Evolutionary conservation across 2,888 invertebrate species (phyloP), one percentile per base, ranked within the genome.

Genomic region (Trichopoda pennipes): DNA sequence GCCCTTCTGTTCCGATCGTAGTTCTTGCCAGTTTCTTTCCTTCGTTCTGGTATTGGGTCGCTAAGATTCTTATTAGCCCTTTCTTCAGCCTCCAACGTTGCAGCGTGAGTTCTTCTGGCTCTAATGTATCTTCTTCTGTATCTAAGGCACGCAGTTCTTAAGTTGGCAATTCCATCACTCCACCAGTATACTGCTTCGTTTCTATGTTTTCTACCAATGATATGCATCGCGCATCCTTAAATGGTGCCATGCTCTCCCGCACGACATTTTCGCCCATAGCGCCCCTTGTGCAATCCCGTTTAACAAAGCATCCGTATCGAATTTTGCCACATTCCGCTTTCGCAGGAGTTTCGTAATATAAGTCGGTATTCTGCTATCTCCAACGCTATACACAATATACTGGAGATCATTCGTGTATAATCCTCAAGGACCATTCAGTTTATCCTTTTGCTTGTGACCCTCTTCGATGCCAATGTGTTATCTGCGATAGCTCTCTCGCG

Each of bases 341-440:
- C 35, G 17, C 19, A 21, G 38, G 58, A n/a, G 6, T 19, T 0
- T 49, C 49, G 10, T 19, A 19, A 10, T 19, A 19, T 9, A 0
- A 10, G 49, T 17, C 3, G 38, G 12, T 38, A 10, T 38, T 60
- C 38, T 38, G 58, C 0, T 17, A 19, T 17, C 4, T 60, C 21
- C 38, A 19, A 60, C 14, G 1, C 9, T 10, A 38, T 60, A 60
- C 35, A 9, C 12, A 17, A 60, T 38, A 21, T 61, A 61, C 44
- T 61, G 61, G 21, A 44, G 61, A 44, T 61, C 61, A 23, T 61
- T 61, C 44, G 23, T 16, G 61, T 44, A 61, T 42, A 42, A 21
- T 61, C 42, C 23, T 61, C 61, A n/a, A 38, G 8, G 21, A 61
- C 16, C 17, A 9, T 17, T 35, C 17, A 35, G 56, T 35, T 35